These are phyloP conservation scores for Halyomorpha halys DNA, from an alignment of 1,140 invertebrate species.

Conservation along the genomic window DNA sequence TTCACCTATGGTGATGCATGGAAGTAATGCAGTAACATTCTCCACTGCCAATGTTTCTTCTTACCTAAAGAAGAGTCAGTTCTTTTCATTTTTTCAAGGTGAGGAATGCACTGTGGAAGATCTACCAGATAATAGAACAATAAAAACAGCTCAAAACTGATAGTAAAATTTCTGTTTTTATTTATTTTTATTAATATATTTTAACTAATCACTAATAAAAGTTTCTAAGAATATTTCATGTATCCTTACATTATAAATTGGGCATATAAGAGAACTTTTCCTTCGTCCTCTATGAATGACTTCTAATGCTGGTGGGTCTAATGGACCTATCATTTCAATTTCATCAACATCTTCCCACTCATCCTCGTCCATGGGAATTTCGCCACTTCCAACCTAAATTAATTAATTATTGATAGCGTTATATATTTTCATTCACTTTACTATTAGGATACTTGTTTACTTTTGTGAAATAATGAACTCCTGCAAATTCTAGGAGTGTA, in stretches of 20 bases:
- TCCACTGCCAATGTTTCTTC: too few species aligned
- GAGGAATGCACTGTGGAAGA: too few species aligned
- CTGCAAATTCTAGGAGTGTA: conserved; percentile 83
- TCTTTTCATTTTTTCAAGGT: too few species aligned
- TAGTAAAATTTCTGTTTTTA: too few species aligned
- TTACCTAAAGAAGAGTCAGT: too few species aligned
- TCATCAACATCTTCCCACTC: conserved; percentile 57
- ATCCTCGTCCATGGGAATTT: conserved; percentile 65
- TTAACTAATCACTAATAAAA: too few species aligned
- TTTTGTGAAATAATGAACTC: conserved; percentile 91
- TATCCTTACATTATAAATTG: conserved; percentile 46
- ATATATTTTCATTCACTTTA: neutral
- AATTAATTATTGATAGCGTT: neutral
- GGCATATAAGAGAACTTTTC: conserved; percentile 46
- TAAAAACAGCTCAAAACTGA: too few species aligned
- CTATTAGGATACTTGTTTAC: conserved; percentile 34
- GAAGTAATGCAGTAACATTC: too few species aligned
- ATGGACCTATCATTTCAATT: conserved; percentile 13
- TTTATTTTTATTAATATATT: too few species aligned
- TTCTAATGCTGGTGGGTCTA: conserved; percentile 1
- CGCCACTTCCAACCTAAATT: conserved; percentile 61
- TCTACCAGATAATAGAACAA: too few species aligned
- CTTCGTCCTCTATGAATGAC: conserved; percentile 32
- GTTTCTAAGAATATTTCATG: too few species aligned
- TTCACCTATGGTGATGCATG: too few species aligned